These are phyloP conservation scores for Melanostoma mellinum DNA, from an alignment of 2,888 invertebrate genomes.

Conservation along the genomic window DNA sequence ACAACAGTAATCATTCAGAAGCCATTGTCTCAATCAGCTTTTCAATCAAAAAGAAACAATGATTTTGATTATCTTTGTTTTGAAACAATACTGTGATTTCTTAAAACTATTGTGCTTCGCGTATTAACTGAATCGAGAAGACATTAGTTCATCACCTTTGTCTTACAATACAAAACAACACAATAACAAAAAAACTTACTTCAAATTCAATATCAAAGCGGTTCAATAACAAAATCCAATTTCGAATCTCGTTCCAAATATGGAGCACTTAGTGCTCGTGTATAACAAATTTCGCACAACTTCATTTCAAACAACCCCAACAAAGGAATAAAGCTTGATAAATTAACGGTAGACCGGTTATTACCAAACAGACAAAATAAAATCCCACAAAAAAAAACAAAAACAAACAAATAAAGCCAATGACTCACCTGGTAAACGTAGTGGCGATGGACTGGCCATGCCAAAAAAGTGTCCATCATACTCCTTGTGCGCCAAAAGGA, in stretches of 20 bases:
- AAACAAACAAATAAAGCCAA: conserved; percentile 23
- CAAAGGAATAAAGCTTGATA: conserved; percentile 35
- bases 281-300: neutral
- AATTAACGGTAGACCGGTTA: conserved; percentile 57
- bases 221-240: too few species aligned
- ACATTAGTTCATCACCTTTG: too few species aligned
- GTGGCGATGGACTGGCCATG: conserved; percentile 81
- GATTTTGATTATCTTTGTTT: too few species aligned
- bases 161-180: too few species aligned
- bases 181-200: too few species aligned
- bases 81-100: too few species aligned
- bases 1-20: too few species aligned
- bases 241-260: conserved; percentile 17
- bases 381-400: conserved; percentile 1
- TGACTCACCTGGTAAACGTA: conserved; percentile 80
- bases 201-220: too few species aligned
- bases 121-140: too few species aligned
- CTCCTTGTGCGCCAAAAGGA: conserved; percentile 80
- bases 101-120: too few species aligned
- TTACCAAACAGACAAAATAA: conserved; percentile 40
- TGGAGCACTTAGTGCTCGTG: conserved; percentile 24
- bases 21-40: too few species aligned
- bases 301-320: conserved; percentile 26
- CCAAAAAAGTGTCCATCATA: conserved; percentile 75
- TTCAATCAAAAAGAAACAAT: too few species aligned